These are phyloP conservation scores for Lasioglossum malachurum DNA, from an alignment of 2,888 invertebrate genomes.

Conservation along the genomic window DNA sequence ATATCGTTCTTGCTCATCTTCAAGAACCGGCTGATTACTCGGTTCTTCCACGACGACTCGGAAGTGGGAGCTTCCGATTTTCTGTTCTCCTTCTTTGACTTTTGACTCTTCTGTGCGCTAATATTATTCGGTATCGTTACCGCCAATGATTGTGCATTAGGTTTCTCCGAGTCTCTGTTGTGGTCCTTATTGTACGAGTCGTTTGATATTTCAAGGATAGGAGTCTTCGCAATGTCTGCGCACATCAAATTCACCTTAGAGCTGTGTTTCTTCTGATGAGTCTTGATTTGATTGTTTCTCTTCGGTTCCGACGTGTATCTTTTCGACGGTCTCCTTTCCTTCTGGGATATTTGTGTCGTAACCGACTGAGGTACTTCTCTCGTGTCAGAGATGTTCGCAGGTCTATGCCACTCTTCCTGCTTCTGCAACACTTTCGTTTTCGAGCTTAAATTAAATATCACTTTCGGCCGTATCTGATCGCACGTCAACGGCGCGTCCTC, in stretches of 20 bases:
- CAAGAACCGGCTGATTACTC: conserved; percentile 81
- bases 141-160: neutral
- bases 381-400: neutral
- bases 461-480: conserved; percentile 73
- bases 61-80: conserved; percentile 48
- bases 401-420: conserved; percentile 71
- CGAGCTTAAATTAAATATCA: conserved; percentile 76
- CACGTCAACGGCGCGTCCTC: conserved; percentile 24
- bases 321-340: neutral
- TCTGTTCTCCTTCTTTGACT: conserved; percentile 29
- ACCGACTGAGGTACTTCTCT: conserved; percentile 23
- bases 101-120: conserved; percentile 24
- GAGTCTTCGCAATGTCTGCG: neutral
- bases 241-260: neutral
- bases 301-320: conserved; percentile 1
- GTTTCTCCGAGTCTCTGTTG: conserved; percentile 13
- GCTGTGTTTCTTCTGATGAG: neutral
- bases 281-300: conserved; percentile 19
- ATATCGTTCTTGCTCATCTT: conserved; percentile 84
- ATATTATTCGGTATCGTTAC: neutral
- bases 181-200: neutral
- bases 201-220: conserved; percentile 9
- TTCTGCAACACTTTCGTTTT: conserved; percentile 70
- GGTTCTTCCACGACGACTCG: conserved; percentile 79
- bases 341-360: neutral